Evolutionary conservation across 2,797 vertebrate genomes (phyloP).

Genomic region (Rhinogobio ventralis): DNA sequence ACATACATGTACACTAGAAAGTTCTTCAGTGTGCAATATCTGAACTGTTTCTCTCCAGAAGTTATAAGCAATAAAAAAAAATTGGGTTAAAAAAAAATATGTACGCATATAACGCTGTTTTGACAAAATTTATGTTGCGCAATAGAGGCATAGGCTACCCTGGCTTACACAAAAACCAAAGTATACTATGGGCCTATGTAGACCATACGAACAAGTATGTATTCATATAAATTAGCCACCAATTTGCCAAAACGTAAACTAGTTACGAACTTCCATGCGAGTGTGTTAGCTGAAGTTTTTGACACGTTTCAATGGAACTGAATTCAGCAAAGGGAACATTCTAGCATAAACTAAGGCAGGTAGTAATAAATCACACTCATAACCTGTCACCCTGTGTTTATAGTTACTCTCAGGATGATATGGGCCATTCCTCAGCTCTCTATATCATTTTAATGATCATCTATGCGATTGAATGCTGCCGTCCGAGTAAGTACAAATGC

Average conservation of each 20-base stretch:
- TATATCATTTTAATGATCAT: conserved; percentile 58
- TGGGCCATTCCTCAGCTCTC: conserved; percentile 70
- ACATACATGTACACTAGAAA: not conserved
- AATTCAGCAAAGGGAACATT: conserved; percentile 61
- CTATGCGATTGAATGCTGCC: conserved; percentile 39
- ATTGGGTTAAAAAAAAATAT: not conserved
- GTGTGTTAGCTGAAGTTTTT: not conserved
- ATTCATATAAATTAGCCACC: not conserved
- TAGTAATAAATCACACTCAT: conserved; percentile 35
- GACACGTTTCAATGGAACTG: conserved; percentile 56
- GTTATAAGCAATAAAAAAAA: not conserved
- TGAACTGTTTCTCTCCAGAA: not conserved
- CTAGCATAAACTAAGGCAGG: conserved; percentile 31
- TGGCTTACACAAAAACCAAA: not conserved
- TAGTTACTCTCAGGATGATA: conserved; percentile 68
- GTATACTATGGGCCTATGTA: not conserved
- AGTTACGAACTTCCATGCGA: not conserved
- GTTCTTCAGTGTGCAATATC: not conserved
- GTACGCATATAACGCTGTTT: not conserved
- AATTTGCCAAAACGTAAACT: not conserved
- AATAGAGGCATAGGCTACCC: not conserved
- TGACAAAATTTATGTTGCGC: not conserved
- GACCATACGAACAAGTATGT: not conserved
- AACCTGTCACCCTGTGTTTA: conserved; percentile 59
- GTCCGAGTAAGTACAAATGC: conserved; percentile 50